Evolutionary conservation across 2,797 vertebrate genomes (phyloP).

Genomic region (Nannoperca obscura): DNA sequence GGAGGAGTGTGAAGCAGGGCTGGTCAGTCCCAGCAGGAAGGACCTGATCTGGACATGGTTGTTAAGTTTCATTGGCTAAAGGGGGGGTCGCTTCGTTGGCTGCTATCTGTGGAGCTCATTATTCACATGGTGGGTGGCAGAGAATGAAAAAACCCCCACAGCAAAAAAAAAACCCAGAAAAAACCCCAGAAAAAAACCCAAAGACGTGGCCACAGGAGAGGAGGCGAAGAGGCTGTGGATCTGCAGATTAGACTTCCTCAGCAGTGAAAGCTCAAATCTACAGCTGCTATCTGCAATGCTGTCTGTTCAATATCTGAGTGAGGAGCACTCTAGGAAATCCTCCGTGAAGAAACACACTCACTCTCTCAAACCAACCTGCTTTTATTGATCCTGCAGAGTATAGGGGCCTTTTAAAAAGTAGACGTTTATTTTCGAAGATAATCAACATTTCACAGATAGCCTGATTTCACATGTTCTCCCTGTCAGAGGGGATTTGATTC

Average conservation of each 20-base stretch:
- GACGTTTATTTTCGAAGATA: slow-evolving; percentile 52
- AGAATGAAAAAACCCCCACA: slow-evolving; percentile 77
- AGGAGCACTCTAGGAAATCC: slow-evolving; percentile 45
- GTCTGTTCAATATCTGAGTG: slow-evolving; percentile 31
- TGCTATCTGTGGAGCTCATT: slow-evolving; percentile 85
- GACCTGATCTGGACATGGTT: slow-evolving; percentile 85
- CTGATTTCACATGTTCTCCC: slow-evolving; percentile 62
- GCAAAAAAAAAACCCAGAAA: slow-evolving; percentile 37
- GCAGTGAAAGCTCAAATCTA: slow-evolving; percentile 42
- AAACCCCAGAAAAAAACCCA: slow-evolving; percentile 44
- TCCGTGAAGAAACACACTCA: slow-evolving; percentile 26
- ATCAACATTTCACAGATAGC: slow-evolving; percentile 64
- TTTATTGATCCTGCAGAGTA: slow-evolving; percentile 42
- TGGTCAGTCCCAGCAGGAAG: slow-evolving; percentile 85
- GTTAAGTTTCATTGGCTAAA: slow-evolving; percentile 87
- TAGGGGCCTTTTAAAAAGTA: slow-evolving; percentile 28
- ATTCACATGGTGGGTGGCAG: slow-evolving; percentile 86
- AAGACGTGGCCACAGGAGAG: slow-evolving; percentile 70
- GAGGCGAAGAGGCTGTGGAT: slow-evolving; percentile 42
- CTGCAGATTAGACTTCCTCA: slow-evolving; percentile 55
- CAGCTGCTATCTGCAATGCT: slow-evolving; percentile 19
- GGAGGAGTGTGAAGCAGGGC: slow-evolving; percentile 74
- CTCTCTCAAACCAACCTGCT: slow-evolving; percentile 18
- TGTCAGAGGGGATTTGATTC: slow-evolving; percentile 74
- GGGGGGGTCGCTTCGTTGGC: slow-evolving; percentile 77